phyloP scores from a whole-genome alignment of 1,140 invertebrate species.

The Caerostris extrusa region DNA sequence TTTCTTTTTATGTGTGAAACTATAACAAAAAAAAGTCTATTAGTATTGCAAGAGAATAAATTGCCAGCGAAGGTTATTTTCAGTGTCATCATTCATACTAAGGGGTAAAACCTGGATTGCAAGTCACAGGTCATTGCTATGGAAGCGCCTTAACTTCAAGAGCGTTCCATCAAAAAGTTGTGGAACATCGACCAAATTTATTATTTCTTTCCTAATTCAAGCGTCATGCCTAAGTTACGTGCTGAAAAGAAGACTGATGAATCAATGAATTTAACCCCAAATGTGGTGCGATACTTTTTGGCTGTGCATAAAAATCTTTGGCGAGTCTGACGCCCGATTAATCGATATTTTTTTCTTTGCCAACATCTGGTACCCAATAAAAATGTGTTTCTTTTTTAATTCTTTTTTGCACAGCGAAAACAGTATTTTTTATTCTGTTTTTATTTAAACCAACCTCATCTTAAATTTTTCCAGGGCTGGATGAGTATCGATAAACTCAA shows the following conservation, averaged over 20 bases:
- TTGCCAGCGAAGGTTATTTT: background rate
- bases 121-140: constrained; percentile 73
- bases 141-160: too few species aligned
- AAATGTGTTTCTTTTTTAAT: constrained; percentile 12
- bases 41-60: too few species aligned
- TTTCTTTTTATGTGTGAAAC: constrained; percentile 29
- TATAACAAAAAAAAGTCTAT: background rate
- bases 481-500: background rate
- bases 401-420: background rate
- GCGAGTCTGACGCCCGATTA: too few species aligned
- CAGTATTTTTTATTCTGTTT: background rate
- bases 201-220: too few species aligned
- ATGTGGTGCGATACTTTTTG: too few species aligned
- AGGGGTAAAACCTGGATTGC: constrained; percentile 62
- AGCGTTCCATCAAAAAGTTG: too few species aligned
- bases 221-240: too few species aligned
- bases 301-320: too few species aligned
- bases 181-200: too few species aligned
- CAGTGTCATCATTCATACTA: constrained; percentile 60
- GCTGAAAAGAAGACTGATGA: too few species aligned
- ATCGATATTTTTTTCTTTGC: too few species aligned
- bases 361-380: constrained; percentile 6
- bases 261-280: too few species aligned
- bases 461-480: background rate
- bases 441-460: background rate